Base-by-base conservation (phyloP, 1,140 invertebrate species). In the Mya arenaria region DNA sequence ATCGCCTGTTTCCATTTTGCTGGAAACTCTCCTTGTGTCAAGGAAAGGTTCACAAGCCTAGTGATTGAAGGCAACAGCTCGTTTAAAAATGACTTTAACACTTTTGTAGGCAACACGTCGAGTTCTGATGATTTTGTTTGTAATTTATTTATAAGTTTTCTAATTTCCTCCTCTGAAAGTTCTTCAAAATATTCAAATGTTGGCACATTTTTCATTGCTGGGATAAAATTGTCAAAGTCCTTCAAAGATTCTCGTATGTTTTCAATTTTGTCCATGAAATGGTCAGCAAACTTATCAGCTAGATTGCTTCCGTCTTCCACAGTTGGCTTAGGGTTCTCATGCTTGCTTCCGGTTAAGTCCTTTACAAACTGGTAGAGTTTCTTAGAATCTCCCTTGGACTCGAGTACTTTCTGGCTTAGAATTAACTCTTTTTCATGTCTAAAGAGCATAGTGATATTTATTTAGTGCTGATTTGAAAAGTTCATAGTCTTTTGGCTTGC, bases 241-340 rank as follows among this genome's bases (percentile, higher is more conserved):
- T 75, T 60, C 8, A 83, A 41, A 41, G 34, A 44, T 15, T 77
- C 72, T 34, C 81, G 32, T 5, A 73, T 56, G 15, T 62, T 71
- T 17, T 77, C 4, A 36, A 83, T 83, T 48, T 78, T 79, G 25
- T 30, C 34, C 82, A 84, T 73, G 41, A 84, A 84, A 66, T 77
- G 44, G 66, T 84, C 66, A 1, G 55, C 74, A 69, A 84, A 84
- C 30, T 73, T 65, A 19, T 78, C 56, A 19, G 71, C 71, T 39
- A 77, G 37, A 4, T 10, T 52, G 60, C 39, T 71, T 48, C 36
- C 37, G 32, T 55, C 37, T 30, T 77, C 52, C 15, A 25, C 37
- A 48, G 52, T 10, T 60, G 72, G 65, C 72, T 71, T 77, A 1
- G 73, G 65, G 25, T 69, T 83, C 44, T 71, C 73, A 17, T 58